Conservation (phyloP, 2,113 vertebrate genomes). For the Rhynchomys soricoides region DNA sequence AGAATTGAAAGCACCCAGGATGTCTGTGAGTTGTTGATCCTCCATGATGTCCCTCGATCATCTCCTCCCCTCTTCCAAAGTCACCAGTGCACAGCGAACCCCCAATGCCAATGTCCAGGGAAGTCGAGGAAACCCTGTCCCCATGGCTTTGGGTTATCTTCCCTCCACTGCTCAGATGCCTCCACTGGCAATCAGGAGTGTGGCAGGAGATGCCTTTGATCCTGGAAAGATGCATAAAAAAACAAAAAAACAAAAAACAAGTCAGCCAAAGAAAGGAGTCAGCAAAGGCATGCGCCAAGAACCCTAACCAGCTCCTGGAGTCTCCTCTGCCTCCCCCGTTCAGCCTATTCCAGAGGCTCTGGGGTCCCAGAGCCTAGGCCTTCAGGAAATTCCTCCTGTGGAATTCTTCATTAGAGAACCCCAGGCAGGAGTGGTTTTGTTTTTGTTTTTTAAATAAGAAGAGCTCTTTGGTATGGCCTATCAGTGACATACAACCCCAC, state of each 20-base stretch:
- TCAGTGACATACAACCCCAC: background rate
- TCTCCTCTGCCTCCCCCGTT: background rate
- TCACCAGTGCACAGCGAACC: constrained; percentile 30
- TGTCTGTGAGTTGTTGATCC: constrained; percentile 41
- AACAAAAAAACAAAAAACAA: background rate
- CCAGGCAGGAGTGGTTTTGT: background rate
- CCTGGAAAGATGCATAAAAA: constrained; percentile 42
- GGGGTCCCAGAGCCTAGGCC: background rate
- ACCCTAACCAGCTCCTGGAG: background rate
- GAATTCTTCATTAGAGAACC: constrained; percentile 25
- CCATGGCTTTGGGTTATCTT: background rate
- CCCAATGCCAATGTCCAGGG: background rate
- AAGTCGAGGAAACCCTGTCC: background rate
- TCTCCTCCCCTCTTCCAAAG: constrained; percentile 65
- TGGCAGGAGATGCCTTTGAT: constrained; percentile 33
- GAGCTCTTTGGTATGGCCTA: background rate
- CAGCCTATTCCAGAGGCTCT: background rate
- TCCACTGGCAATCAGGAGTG: constrained; percentile 24
- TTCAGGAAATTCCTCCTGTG: constrained; percentile 31
- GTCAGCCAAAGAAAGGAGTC: constrained; percentile 65
- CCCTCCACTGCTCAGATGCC: constrained; percentile 36
- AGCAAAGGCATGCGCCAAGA: background rate
- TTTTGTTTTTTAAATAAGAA: background rate
- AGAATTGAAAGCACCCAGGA: constrained; percentile 27
- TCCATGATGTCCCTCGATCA: background rate